Evolutionary conservation across 2,888 invertebrate species (phyloP).

Genomic region (Dastarcus helophoroides): DNA sequence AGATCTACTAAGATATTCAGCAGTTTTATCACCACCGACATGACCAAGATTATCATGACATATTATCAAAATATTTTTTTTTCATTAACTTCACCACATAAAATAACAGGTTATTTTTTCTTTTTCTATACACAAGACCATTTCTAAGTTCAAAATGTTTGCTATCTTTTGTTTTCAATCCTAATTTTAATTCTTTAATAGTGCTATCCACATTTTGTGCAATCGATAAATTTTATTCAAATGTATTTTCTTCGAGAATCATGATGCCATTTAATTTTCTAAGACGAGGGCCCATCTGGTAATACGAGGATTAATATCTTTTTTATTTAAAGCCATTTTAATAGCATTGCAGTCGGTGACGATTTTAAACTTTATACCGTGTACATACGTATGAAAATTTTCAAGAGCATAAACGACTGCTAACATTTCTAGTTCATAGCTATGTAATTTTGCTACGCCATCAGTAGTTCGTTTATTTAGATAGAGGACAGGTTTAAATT

Average conservation of each 20-base stretch:
- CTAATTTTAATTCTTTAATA: constrained; percentile 15
- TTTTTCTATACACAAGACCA: constrained; percentile 18
- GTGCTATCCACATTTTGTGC: constrained; percentile 15
- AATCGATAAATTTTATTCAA: constrained; percentile 16
- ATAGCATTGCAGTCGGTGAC: constrained; percentile 24
- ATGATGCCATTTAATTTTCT: constrained; percentile 17
- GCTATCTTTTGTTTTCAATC: constrained; percentile 13
- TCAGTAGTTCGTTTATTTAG: constrained; percentile 24
- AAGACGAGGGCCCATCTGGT: constrained; percentile 20
- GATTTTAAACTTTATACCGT: constrained; percentile 22
- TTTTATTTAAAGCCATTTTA: constrained; percentile 20
- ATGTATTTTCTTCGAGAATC: constrained; percentile 17
- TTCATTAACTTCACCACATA: constrained; percentile 18
- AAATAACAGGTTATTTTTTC: constrained; percentile 10
- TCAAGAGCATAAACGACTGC: constrained; percentile 20
- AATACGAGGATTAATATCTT: constrained; percentile 24
- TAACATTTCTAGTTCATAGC: constrained; percentile 26
- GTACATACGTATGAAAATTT: constrained; percentile 22
- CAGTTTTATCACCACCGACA: constrained; percentile 21
- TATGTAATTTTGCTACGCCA: constrained; percentile 23
- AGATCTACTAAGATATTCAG: constrained; percentile 16
- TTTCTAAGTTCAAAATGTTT: constrained; percentile 15
- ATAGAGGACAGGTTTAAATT: constrained; percentile 25
- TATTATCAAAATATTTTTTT: constrained; percentile 5
- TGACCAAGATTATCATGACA: constrained; percentile 22